Base-by-base conservation (phyloP, 1,140 invertebrate species). In the Oedothorax gibbosus region DNA sequence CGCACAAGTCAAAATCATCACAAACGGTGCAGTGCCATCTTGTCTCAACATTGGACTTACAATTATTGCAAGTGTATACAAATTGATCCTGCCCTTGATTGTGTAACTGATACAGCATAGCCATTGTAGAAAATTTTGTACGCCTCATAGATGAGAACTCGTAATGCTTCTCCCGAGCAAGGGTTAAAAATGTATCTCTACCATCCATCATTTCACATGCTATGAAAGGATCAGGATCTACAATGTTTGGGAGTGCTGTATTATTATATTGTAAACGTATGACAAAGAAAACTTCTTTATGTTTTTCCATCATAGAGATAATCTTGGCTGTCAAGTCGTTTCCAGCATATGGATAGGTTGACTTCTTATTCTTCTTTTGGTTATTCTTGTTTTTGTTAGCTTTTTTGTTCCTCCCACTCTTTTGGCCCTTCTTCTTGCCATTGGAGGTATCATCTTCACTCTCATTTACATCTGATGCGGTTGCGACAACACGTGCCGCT, bases 201-300 rank as follows among this genome's bases (percentile, higher is more conserved):
- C 98, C 98, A 90, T 99, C 99, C 99, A 99, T 99, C 69, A 99
- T 91, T 91, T 99, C 99, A 91, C 97, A 99, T 88, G 95, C 94
- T 86, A 99, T 94, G 85, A 96, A 92, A 20, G 96, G 96, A 92
- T 99, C 99, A 4, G 97, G 97, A 91, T 99, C 99, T 92, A 96
- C 93, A 90, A 98, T 95, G 87, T 95, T 93, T 93, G 94, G 94
- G 90, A 99, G 93, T 88, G 97, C 97, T 87, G 95, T 95, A 91
- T 99, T 97, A 69, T 95, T 95, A 87, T 96, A 97, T 91, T 99
- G 97, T 88, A 99, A 92, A 12, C 93, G 90, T 86, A 99, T 99
- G 57, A 99, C 98, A 91, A 99, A 99, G 92, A 99, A 99, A 97
- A 80, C 85, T 91, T 99, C 98, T 91, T 99, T 99, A 90, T 99